Evolutionary conservation across 2,888 invertebrate genomes (phyloP), one percentile per base, ranked within the genome.

Genomic region (Hanleya hanleyi): DNA sequence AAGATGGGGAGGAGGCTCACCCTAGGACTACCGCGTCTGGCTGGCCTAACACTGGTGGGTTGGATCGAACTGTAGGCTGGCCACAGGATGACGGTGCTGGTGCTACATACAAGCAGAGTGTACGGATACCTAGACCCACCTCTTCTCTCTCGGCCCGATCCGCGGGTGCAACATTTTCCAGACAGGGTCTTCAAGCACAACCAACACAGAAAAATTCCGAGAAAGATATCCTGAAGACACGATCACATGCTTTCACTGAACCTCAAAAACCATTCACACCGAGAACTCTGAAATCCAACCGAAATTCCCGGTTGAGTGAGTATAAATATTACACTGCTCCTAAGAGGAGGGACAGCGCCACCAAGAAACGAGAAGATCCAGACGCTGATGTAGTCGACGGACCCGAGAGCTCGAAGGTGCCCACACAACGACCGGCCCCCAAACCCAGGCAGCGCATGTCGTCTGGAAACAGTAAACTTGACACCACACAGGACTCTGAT

Each of bases 241-340:
- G 86, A 33, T 70, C 83, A 15, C 84, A 89, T 70, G 83, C 81
- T 33, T 90, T 89, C 71, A 90, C 88, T 7, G 85, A 89, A 61
- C 82, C 84, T 26, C 83, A 83, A 29, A 86, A 87, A 70, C 86
- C 89, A 15, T 90, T 90, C 74, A 87, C 88, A 6, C 90, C 90
- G 22, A 75, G 90, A 50, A 88, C 87, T 26, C 80, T 89, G 15
- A 87, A 86, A 74, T 83, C 82, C 35, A 87, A 87, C 69, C 75
- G 83, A n/a, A 75, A 81, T 36, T 90, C 90, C 7, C 79, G 81
- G 49, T 78, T 90, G 65, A 85, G 82, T 65, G 77, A 85, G 69
- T 87, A 86, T 69, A 88, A 88, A 73, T 88, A 86, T 74, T 89
- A 89, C 82, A 88, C 83, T 37, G 83, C 88, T 61, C 84, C 88